Evolutionary conservation across 2,797 vertebrate species (phyloP).

Genomic region (Zenarchopterus dispar): DNA sequence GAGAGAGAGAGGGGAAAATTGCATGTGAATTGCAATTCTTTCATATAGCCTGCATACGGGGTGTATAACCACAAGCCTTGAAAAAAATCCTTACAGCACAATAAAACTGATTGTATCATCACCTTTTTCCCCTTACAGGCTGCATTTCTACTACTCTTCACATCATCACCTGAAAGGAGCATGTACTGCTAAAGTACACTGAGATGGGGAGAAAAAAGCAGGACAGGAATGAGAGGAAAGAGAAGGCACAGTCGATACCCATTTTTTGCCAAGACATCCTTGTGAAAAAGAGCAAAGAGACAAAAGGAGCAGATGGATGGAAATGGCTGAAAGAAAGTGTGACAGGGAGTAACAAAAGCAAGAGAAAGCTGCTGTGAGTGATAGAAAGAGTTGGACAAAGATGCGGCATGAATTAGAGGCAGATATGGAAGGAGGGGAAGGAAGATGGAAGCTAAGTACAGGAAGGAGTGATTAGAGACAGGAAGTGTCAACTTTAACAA

Average conservation of each 20-base stretch:
- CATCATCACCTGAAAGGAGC: slow-evolving; percentile 70
- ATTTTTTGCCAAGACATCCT: slow-evolving; percentile 72
- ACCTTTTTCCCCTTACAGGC: slow-evolving; percentile 83
- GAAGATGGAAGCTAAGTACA: slow-evolving; percentile 67
- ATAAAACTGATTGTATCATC: slow-evolving; percentile 85
- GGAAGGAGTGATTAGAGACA: slow-evolving; percentile 65
- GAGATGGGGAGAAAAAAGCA: slow-evolving; percentile 33
- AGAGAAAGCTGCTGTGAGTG: slow-evolving; percentile 61
- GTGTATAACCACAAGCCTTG: slow-evolving; percentile 75
- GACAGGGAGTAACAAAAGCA: slow-evolving; percentile 70
- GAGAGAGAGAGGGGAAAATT: slow-evolving; percentile 42
- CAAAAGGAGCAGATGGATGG: slow-evolving; percentile 76
- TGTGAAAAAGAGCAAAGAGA: slow-evolving; percentile 70
- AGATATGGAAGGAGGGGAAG: slow-evolving; percentile 60
- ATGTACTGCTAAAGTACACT: slow-evolving; percentile 64
- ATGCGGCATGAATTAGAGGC: slow-evolving; percentile 63
- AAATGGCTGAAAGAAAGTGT: slow-evolving; percentile 69
- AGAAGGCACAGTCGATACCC: slow-evolving; percentile 72
- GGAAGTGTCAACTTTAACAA: slow-evolving; percentile 56
- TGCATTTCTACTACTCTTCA: slow-evolving; percentile 78
- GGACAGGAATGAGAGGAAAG: slow-evolving; percentile 63
- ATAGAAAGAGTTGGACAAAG: slow-evolving; percentile 70
- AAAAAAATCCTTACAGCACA: slow-evolving; percentile 84
- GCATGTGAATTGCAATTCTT: slow-evolving; percentile 79
- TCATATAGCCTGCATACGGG: slow-evolving; percentile 80